Evolutionary conservation across 2,113 vertebrate species (phyloP).

Genomic region (Gavia stellata): DNA sequence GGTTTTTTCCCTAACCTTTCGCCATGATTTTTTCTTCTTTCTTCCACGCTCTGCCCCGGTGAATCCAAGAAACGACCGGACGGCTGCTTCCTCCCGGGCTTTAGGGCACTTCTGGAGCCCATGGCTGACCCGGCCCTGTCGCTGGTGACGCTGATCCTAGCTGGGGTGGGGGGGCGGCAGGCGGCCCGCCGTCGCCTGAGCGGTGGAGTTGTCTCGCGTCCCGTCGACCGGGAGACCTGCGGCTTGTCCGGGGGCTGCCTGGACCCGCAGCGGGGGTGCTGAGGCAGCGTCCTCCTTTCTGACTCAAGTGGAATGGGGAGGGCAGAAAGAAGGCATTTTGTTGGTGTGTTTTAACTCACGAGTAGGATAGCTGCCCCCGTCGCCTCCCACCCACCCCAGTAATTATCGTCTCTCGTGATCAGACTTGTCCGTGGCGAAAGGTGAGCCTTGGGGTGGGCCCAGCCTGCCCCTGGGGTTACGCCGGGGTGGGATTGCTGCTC

Average conservation of each 20-base stretch:
- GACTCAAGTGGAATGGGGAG: neutral
- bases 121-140: accelerated
- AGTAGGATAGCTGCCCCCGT: neutral
- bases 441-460: neutral
- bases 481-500: neutral
- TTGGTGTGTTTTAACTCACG: too few species aligned
- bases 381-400: neutral
- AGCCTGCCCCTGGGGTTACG: neutral
- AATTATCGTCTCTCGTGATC: neutral
- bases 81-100: neutral
- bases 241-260: neutral
- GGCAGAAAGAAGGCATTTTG: too few species aligned
- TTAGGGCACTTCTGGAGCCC: neutral
- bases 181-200: accelerated
- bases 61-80: accelerated
- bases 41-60: accelerated
- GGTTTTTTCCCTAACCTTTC: neutral
- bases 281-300: too few species aligned
- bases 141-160: accelerated
- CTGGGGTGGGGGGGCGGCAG: neutral
- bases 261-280: neutral
- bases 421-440: too few species aligned
- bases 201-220: accelerated
- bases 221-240: accelerated
- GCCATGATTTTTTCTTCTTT: accelerated